A percentile compares a stretch with the other conserved stretches of the same genome.
These are phyloP conservation scores for Kryptopterus vitreolus DNA, from an alignment of 2,797 vertebrate genomes.

Conservation along the genomic window DNA sequence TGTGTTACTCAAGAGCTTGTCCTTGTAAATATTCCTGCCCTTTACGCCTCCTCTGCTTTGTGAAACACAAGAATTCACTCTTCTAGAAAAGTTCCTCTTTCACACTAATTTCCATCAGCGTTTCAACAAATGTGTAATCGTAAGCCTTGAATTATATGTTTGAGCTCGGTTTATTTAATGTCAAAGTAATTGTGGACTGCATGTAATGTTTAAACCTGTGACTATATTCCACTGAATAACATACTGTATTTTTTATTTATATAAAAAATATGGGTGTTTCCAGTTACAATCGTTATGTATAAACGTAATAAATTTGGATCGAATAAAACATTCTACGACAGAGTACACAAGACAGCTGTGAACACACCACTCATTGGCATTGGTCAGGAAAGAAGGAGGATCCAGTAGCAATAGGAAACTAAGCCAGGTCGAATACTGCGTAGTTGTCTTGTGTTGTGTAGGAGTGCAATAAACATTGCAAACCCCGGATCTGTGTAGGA, in stretches of 20 bases:
- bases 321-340: too few species aligned
- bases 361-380: conserved; percentile 53
- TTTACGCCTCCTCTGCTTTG: neutral
- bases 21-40: neutral
- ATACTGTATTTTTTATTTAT: too few species aligned
- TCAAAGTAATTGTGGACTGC: too few species aligned
- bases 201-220: neutral
- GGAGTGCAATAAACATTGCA: neutral
- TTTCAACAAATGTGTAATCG: neutral
- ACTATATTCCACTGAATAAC: neutral
- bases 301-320: too few species aligned
- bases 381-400: conserved; percentile 67
- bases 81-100: conserved; percentile 18
- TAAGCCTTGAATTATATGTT: neutral
- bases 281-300: too few species aligned
- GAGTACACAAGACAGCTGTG: neutral
- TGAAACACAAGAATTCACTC: neutral
- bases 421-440: neutral
- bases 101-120: neutral
- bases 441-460: neutral
- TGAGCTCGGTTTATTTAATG: neutral
- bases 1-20: neutral
- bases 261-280: too few species aligned
- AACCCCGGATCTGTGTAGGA: neutral
- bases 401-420: conserved; percentile 38